Base-by-base conservation (phyloP, 2,888 invertebrate species). In the Meloe dianella region DNA sequence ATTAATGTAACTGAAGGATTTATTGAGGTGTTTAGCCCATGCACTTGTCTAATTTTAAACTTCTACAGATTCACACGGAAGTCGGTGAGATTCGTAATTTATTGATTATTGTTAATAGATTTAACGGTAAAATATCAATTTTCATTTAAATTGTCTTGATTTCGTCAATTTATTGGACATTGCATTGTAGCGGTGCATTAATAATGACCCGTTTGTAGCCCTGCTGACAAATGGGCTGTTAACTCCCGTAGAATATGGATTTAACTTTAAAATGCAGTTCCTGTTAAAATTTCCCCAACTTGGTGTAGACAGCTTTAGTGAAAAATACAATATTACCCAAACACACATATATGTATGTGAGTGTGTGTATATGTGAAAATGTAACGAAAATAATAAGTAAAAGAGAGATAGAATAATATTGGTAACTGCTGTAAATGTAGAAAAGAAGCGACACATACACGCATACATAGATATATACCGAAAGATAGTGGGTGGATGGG, bases 401-500 rank as follows among this genome's bases (percentile, higher is more conserved):
- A 41, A 41, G 41, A 17, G 41, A 17, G 41, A 41, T 17, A 7
- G 41, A 41, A 41, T 41, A 41, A 17, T n/a, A 41, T 41, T 41
- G 41, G 41, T n/a, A 8, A 8, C 10, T 32, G 32, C 9, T 10
- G 17, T 57, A 62, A 58, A 58, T 62, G 65, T 63, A 61, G 57
- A 60, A 56, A 57, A 51, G 61, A 38, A 61, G 57, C 30, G 51
- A 65, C 61, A 54, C 38, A 24, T 22, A 38, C 65, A 24, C 47
- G 64, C 41, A 41, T 12, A 61, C 57, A 56, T 56, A 68, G 59
- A 61, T 35, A 35, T 14, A 58, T 29, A 24, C 10, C 47, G 51
- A 66, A 63, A 54, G 63, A 57, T 64, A 64, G 76, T 75, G 75
- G 76, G 79, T 78, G 79, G 78, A 77, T 78, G 78, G 77, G 74